Evolutionary conservation across 2,113 vertebrate genomes (phyloP).

Genomic region (Plectropomus leopardus): DNA sequence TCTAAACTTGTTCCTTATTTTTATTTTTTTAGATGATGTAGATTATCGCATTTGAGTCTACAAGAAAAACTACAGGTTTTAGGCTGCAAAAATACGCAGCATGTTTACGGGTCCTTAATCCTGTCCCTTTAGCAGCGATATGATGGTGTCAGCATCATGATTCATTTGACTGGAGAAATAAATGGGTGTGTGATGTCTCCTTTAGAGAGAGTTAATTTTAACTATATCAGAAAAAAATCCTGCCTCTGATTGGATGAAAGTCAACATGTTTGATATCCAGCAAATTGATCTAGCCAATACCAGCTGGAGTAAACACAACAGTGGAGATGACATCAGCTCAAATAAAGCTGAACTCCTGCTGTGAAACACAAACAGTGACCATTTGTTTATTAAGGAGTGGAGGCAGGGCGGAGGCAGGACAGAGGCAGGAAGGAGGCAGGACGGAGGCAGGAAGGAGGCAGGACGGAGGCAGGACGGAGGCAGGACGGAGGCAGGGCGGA

Average conservation of each 20-base stretch:
- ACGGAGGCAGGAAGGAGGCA: no score
- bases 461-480: no score
- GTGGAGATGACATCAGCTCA: neutral
- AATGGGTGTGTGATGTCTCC: neutral
- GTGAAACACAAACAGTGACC: neutral
- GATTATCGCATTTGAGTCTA: no score
- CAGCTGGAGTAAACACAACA: conserved; percentile 1
- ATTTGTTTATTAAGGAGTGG: neutral
- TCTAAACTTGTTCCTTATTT: no score
- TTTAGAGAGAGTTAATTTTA: neutral
- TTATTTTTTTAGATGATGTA: no score
- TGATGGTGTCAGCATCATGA: neutral
- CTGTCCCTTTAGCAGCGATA: no score
- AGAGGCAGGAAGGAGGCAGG: neutral
- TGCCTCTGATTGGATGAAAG: neutral
- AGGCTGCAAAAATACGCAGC: no score
- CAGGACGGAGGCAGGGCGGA: no score
- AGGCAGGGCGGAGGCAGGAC: neutral
- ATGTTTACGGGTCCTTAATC: no score
- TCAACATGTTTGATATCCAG: neutral
- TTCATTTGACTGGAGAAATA: neutral
- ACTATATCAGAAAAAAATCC: neutral
- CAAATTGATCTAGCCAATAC: neutral
- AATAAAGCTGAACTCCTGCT: neutral
- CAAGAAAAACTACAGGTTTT: no score